phyloP scores from a whole-genome alignment of 2,888 invertebrate species.

The Poecilobothrus nobilitatus region DNA sequence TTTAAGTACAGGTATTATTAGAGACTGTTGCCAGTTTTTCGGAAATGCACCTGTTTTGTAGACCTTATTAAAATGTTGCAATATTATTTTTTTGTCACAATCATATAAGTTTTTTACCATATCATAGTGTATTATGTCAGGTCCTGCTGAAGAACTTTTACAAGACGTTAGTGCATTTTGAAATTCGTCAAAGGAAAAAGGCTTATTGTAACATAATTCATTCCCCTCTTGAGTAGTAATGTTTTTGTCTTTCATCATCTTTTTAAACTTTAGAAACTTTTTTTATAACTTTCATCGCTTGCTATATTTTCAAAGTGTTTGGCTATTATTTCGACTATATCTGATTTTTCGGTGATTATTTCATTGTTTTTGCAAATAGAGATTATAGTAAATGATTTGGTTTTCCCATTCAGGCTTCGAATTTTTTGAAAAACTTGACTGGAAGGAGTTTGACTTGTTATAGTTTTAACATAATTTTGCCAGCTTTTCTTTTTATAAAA shows the following conservation, averaged over 20 bases:
- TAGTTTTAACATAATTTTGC: not conserved
- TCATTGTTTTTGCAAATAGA: too few relatives aligned
- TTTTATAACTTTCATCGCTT: not conserved
- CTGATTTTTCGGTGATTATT: too few relatives aligned
- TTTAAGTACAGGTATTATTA: conserved; percentile 11
- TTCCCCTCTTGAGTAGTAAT: too few relatives aligned
- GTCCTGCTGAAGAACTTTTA: too few relatives aligned
- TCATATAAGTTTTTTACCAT: too few relatives aligned
- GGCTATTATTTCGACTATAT: not conserved
- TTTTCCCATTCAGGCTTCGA: too few relatives aligned
- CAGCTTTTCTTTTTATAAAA: conserved; percentile 9
- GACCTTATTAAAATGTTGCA: not conserved
- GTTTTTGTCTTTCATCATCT: not conserved
- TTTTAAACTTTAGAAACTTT: not conserved
- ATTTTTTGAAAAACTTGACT: too few relatives aligned
- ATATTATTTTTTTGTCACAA: not conserved
- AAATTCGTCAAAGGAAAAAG: too few relatives aligned
- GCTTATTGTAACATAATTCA: too few relatives aligned
- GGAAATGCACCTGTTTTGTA: conserved; percentile 9
- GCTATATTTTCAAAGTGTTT: not conserved
- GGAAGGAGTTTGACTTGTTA: not conserved
- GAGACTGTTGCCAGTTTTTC: conserved; percentile 9
- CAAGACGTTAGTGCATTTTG: too few relatives aligned
- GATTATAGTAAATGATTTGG: too few relatives aligned
- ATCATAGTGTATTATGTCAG: too few relatives aligned